A percentile compares a stretch with the other conserved stretches of the same genome.
Conservation (phyloP, 37 sponge, comb jelly and placozoan species). For the Amphimedon queenslandica region DNA sequence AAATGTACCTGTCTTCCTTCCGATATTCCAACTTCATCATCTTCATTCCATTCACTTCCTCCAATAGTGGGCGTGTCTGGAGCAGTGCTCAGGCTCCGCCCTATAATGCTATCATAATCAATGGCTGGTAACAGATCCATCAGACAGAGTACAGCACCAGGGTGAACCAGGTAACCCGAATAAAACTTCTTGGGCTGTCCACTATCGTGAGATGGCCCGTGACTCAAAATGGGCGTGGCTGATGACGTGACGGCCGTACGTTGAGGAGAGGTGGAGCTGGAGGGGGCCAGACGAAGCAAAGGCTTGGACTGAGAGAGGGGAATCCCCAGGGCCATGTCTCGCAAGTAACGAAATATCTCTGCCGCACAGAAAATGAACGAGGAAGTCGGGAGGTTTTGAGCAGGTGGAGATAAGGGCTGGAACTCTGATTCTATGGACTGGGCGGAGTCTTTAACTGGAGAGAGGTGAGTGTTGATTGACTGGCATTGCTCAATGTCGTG, state of each 20-base stretch:
- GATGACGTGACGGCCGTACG: not conserved
- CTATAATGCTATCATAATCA: not conserved
- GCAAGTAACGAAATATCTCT: slow-evolving; percentile 72
- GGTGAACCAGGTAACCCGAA: slow-evolving; percentile 44
- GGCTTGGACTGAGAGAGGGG: slow-evolving; percentile 22
- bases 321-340: slow-evolving; percentile 78
- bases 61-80: not conserved
- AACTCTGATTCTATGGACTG: slow-evolving; percentile 56
- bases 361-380: slow-evolving; percentile 59
- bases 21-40: not conserved
- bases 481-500: slow-evolving; percentile 13
- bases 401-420: slow-evolving; percentile 32
- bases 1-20: not conserved
- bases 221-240: not conserved
- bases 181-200: not conserved
- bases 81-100: not conserved
- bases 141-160: slow-evolving; percentile 72
- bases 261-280: not conserved
- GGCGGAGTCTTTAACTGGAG: slow-evolving; percentile 8
- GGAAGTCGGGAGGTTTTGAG: not conserved
- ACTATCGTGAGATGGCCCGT: not conserved
- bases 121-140: slow-evolving; percentile 78
- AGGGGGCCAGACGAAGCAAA: slow-evolving; percentile 5
- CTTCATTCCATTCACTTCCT: not conserved
- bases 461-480: not conserved